A percentile compares a stretch with the other conserved stretches of the same genome.
Conservation (phyloP, 2,113 vertebrate genomes). For the Noctilio leporinus region DNA sequence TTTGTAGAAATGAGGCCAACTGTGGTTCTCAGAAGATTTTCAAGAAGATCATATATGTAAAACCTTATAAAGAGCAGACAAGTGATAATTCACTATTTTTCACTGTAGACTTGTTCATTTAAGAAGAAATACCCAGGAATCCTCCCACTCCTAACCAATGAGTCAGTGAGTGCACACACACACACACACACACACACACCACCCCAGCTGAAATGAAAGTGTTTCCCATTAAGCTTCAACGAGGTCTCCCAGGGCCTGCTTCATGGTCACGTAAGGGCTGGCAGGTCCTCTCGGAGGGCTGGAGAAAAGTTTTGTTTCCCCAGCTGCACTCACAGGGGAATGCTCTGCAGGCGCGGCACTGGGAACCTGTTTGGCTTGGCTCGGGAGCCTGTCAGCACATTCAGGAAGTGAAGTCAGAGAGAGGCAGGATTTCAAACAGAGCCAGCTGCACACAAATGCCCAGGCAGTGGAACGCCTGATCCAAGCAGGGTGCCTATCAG, state of each 20-base stretch:
- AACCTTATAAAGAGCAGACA: not conserved
- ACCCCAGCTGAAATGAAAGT: slow-evolving; percentile 31
- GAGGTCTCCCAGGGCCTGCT: slow-evolving; percentile 45
- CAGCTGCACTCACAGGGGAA: slow-evolving; percentile 82
- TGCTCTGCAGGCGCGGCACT: slow-evolving; percentile 79
- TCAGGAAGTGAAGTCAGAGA: slow-evolving; percentile 84
- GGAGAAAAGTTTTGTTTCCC: slow-evolving; percentile 79
- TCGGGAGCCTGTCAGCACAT: slow-evolving; percentile 78
- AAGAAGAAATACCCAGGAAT: slow-evolving; percentile 1
- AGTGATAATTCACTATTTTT: not conserved
- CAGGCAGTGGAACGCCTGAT: slow-evolving; percentile 69
- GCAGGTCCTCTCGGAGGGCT: slow-evolving; percentile 60
- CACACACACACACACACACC: not conserved
- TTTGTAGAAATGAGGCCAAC: slow-evolving; percentile 11
- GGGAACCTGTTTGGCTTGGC: slow-evolving; percentile 84
- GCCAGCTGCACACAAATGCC: slow-evolving; percentile 75
- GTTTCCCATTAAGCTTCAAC: slow-evolving; percentile 60
- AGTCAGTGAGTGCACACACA: not conserved
- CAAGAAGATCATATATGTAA: not conserved
- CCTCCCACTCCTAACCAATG: not conserved
- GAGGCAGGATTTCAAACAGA: slow-evolving; percentile 78
- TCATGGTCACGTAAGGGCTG: slow-evolving; percentile 70
- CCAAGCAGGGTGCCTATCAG: slow-evolving; percentile 69
- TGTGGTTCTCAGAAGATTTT: not conserved
- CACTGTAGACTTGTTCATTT: slow-evolving; percentile 18